phyloP scores from a whole-genome alignment of 2,888 invertebrate genomes.

The Serripes groenlandicus region DNA sequence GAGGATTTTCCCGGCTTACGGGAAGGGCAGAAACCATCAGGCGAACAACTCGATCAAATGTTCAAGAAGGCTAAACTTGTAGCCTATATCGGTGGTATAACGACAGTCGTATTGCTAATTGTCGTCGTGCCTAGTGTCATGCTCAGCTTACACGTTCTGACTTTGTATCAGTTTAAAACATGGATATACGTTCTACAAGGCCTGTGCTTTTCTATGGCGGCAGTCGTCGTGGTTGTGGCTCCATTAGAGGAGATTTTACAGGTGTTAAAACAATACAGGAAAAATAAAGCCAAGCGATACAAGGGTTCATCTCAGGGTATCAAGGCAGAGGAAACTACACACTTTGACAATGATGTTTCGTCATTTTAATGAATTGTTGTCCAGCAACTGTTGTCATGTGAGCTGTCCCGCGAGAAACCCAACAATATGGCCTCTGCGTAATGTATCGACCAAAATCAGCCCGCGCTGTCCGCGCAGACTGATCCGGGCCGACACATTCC shows the following conservation, averaged over 20 bases:
- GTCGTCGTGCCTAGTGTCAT: conserved; percentile 73
- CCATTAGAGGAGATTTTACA: conserved; percentile 72
- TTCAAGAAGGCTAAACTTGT: conserved; percentile 71
- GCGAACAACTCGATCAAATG: conserved; percentile 65
- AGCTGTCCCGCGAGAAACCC: too few species aligned
- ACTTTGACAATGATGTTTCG: not conserved
- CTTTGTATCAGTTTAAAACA: conserved; percentile 67
- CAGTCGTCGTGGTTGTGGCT: conserved; percentile 67
- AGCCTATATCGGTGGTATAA: conserved; percentile 71
- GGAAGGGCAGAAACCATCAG: conserved; percentile 66
- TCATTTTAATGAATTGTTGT: not conserved
- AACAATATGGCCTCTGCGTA: too few species aligned
- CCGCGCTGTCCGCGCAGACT: too few species aligned
- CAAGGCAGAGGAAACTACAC: not conserved
- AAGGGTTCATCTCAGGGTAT: not conserved
- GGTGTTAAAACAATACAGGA: conserved; percentile 35
- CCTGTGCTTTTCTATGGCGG: conserved; percentile 72
- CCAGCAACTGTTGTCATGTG: not conserved
- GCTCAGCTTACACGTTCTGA: conserved; percentile 69
- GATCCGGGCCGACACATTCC: too few species aligned
- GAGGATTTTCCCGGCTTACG: conserved; percentile 71
- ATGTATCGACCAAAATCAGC: too few species aligned
- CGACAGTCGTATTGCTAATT: conserved; percentile 67
- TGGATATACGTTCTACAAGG: conserved; percentile 71
- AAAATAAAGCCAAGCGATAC: not conserved